phyloP scores from a whole-genome alignment of 1,140 invertebrate genomes.

The Heliconius congener region DNA sequence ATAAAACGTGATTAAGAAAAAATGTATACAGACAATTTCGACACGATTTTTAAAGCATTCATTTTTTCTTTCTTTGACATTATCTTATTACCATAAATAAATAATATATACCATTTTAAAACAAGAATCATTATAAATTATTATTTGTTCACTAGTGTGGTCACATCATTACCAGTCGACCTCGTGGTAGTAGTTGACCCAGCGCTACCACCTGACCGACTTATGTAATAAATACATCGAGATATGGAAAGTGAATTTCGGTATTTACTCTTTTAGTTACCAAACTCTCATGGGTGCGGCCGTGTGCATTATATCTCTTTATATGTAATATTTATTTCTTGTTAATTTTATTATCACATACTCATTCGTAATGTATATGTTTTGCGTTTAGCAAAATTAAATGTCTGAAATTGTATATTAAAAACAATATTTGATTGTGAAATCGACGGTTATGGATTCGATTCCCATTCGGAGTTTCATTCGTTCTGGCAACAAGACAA shows the following conservation, averaged over 20 bases:
- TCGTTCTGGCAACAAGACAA: no score
- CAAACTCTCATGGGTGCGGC: slow-evolving; percentile 17
- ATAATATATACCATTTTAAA: no score
- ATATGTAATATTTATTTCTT: slow-evolving; percentile 9
- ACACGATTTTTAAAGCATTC: no score
- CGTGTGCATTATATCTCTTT: not conserved
- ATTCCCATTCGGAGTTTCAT: no score
- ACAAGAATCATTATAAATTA: no score
- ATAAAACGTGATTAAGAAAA: no score
- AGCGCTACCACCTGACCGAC: slow-evolving; percentile 19
- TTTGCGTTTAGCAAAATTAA: not conserved
- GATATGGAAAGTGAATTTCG: slow-evolving; percentile 32
- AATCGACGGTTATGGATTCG: no score
- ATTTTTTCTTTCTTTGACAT: no score
- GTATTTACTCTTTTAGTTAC: slow-evolving; percentile 26
- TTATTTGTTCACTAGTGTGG: not conserved
- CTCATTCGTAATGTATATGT: not conserved
- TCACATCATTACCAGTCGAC: slow-evolving; percentile 7
- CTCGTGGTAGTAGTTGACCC: slow-evolving; percentile 19
- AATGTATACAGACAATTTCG: no score
- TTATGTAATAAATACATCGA: slow-evolving; percentile 28
- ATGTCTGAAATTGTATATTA: no score
- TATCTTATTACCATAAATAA: no score
- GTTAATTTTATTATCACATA: not conserved
- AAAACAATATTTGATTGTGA: no score